These are phyloP conservation scores for Drosophila atripex DNA, from an alignment of 2,888 invertebrate genomes.

Conservation along the genomic window DNA sequence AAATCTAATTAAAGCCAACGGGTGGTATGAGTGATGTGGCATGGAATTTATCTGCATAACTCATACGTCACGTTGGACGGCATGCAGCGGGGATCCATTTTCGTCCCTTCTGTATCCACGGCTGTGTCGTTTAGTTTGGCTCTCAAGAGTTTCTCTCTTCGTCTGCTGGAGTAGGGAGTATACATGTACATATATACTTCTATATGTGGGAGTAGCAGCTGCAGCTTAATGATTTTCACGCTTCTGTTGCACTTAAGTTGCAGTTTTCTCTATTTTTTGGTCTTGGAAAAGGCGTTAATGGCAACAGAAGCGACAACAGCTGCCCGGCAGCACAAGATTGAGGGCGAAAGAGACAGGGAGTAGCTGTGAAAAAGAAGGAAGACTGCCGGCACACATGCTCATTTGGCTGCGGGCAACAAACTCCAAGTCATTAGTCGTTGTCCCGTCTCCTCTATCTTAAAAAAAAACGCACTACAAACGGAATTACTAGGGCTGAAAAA, in stretches of 20 bases:
- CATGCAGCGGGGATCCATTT: constrained; percentile 45
- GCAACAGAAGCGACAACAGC: constrained; percentile 72
- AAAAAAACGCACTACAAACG: constrained; percentile 46
- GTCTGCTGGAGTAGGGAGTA: not conserved
- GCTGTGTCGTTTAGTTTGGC: constrained; percentile 19
- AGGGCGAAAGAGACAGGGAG: constrained; percentile 9
- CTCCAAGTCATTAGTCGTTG: constrained; percentile 75
- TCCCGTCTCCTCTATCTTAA: constrained; percentile 35
- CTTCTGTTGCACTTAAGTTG: constrained; percentile 68
- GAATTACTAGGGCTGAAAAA: constrained; percentile 56
- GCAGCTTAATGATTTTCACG: constrained; percentile 75
- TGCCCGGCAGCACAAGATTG: constrained; percentile 18
- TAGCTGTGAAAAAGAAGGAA: not conserved
- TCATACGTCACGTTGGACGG: constrained; percentile 68
- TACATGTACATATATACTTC: not conserved
- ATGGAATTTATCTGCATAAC: constrained; percentile 64
- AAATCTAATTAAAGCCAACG: constrained; percentile 59
- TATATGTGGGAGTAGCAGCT: constrained; percentile 48
- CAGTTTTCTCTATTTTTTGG: constrained; percentile 48
- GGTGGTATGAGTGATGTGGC: constrained; percentile 64
- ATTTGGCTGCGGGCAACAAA: constrained; percentile 77
- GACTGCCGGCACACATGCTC: constrained; percentile 45
- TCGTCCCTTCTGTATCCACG: constrained; percentile 15
- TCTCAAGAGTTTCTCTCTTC: constrained; percentile 12
- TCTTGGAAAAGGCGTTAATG: constrained; percentile 65